Evolutionary conservation across 1,140 invertebrate genomes (phyloP).

Genomic region (Saccostrea cuccullata): DNA sequence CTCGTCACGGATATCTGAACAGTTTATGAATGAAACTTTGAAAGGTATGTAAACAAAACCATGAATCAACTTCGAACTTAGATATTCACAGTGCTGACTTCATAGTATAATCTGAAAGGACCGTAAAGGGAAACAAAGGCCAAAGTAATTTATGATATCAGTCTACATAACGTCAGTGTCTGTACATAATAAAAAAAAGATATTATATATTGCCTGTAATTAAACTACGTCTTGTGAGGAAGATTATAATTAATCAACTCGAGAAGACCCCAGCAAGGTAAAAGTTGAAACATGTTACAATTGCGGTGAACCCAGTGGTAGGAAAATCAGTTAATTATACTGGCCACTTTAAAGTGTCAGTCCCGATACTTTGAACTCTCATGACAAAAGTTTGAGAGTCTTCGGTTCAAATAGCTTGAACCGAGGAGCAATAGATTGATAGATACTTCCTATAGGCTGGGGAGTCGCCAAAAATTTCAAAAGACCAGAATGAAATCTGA

Average conservation of each 20-base stretch:
- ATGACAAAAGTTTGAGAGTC: slow-evolving; percentile 6
- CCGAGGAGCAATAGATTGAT: slow-evolving; percentile 17
- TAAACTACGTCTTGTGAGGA: neutral
- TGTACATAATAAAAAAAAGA: slow-evolving; percentile 1
- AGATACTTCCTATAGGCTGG: slow-evolving; percentile 15
- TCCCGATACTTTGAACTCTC: neutral
- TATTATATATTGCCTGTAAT: neutral
- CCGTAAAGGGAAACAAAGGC: neutral
- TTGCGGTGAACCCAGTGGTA: neutral
- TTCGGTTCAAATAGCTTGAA: slow-evolving; percentile 14
- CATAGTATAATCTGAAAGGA: neutral
- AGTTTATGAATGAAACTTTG: slow-evolving; percentile 19
- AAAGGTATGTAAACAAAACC: slow-evolving; percentile 30
- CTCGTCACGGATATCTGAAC: slow-evolving; percentile 18
- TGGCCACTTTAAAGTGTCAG: neutral
- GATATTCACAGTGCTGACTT: slow-evolving; percentile 4
- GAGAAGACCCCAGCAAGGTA: neutral
- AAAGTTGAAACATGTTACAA: neutral
- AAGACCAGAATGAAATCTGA: slow-evolving; percentile 7
- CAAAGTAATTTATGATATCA: neutral
- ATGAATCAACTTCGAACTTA: slow-evolving; percentile 26
- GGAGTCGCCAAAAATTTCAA: slow-evolving; percentile 1
- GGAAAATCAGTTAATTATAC: neutral
- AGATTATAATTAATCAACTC: slow-evolving; percentile 20
- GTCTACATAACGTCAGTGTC: neutral